Conservation (phyloP, 2,797 vertebrate species). For the Myotis planiceps region DNA sequence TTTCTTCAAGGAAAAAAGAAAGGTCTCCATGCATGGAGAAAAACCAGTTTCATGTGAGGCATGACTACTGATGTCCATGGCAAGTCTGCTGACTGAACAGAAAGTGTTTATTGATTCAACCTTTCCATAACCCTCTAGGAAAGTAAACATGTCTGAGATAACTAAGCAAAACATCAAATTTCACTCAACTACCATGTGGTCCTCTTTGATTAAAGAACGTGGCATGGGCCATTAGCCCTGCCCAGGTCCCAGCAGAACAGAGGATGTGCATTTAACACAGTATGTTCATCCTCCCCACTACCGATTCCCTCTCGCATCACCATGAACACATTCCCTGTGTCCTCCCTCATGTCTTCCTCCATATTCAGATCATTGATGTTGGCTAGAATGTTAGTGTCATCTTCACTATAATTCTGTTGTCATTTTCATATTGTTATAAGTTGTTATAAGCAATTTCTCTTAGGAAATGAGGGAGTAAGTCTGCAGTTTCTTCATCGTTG, state of each 20-base stretch:
- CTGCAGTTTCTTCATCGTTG: not conserved
- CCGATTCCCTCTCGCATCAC: not conserved
- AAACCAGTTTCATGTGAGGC: slow-evolving; percentile 45
- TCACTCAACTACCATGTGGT: slow-evolving; percentile 78
- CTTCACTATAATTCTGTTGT: not conserved
- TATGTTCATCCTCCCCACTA: not conserved
- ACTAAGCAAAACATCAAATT: slow-evolving; percentile 80
- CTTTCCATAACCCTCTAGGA: slow-evolving; percentile 79
- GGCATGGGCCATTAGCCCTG: not conserved
- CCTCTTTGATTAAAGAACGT: slow-evolving; percentile 69
- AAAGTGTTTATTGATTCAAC: slow-evolving; percentile 82
- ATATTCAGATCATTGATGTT: not conserved
- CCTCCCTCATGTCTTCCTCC: not conserved
- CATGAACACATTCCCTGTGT: fast-evolving
- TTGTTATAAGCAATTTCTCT: not conserved
- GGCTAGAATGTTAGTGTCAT: not conserved
- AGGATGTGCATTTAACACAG: not conserved
- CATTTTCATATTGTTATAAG: not conserved
- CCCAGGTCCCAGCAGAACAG: not conserved
- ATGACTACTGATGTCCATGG: slow-evolving; percentile 53
- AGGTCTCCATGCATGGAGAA: slow-evolving; percentile 37
- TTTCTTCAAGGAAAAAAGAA: slow-evolving; percentile 13
- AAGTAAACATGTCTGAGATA: slow-evolving; percentile 80
- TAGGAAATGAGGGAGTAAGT: not conserved
- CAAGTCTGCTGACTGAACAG: slow-evolving; percentile 70